A percentile compares a stretch with the other conserved stretches of the same genome.
phyloP scores from a whole-genome alignment of 2,113 vertebrate genomes.

The Micronycteris hirsuta region DNA sequence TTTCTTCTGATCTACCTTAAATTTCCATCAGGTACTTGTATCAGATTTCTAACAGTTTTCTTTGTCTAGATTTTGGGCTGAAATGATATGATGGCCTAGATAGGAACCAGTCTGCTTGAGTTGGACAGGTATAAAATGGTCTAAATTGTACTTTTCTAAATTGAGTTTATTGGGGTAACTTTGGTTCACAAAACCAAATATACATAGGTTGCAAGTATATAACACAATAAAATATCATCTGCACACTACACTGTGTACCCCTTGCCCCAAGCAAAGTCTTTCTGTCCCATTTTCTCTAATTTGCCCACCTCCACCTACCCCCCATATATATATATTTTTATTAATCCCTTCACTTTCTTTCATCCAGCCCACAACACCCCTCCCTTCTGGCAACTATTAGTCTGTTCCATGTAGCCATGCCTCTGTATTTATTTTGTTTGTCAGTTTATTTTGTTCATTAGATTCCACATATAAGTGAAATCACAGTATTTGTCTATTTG shows the following conservation, averaged over 20 bases:
- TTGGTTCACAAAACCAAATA: neutral
- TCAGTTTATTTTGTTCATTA: neutral
- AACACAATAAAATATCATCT: neutral
- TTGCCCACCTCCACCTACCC: neutral
- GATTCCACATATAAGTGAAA: neutral
- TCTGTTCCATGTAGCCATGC: neutral
- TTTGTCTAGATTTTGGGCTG: neutral
- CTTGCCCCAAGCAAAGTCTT: neutral
- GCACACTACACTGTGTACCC: neutral
- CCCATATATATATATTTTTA: neutral
- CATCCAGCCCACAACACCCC: neutral
- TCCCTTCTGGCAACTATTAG: neutral
- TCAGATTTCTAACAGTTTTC: neutral
- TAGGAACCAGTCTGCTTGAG: neutral
- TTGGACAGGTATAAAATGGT: neutral
- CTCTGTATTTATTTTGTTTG: neutral
- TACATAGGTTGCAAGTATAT: neutral
- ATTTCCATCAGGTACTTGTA: neutral
- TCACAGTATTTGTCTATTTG: neutral
- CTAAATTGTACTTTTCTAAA: neutral
- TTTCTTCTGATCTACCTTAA: neutral
- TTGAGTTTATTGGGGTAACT: neutral
- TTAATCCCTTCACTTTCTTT: neutral
- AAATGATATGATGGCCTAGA: neutral
- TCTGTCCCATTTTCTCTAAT: neutral